Percentiles rank a stretch among this genome's conserved stretches.
phyloP scores from a whole-genome alignment of 2,797 vertebrate genomes.

The Lindbergichthys nudifrons region DNA sequence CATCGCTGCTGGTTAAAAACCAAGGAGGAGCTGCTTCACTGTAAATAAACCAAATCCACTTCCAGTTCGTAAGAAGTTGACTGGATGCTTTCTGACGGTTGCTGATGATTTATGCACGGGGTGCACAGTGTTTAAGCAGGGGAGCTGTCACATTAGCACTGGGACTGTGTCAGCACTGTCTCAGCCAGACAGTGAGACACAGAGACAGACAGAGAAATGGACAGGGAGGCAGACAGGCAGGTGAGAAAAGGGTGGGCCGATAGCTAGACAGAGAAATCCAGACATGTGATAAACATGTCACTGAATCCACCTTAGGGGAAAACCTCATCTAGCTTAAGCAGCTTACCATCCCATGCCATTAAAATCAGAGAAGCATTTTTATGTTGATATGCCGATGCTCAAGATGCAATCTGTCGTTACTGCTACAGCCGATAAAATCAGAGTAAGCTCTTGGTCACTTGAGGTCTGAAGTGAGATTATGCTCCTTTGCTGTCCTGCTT shows the following conservation, averaged over 20 bases:
- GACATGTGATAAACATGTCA: slow-evolving; percentile 10
- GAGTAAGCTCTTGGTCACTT: slow-evolving; percentile 18
- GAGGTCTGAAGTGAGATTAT: slow-evolving; percentile 50
- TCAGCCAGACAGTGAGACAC: slow-evolving; percentile 29
- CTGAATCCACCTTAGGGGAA: slow-evolving; percentile 1
- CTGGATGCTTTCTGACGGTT: slow-evolving; percentile 34
- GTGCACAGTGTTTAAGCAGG: slow-evolving; percentile 32
- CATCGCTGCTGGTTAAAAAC: slow-evolving; percentile 3
- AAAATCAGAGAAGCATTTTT: slow-evolving; percentile 30
- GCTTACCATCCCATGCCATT: slow-evolving; percentile 8
- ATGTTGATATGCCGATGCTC: slow-evolving; percentile 15
- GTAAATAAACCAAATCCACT: slow-evolving; percentile 10
- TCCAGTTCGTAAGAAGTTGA: slow-evolving; percentile 28
- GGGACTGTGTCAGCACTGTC: slow-evolving; percentile 45
- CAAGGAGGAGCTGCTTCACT: not conserved
- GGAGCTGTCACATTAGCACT: slow-evolving; percentile 54
- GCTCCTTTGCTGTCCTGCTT: slow-evolving; percentile 24
- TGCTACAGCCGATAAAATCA: slow-evolving; percentile 38
- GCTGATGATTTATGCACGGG: slow-evolving; percentile 68
- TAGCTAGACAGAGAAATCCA: not conserved
- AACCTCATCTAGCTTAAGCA: slow-evolving; percentile 10
- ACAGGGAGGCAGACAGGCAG: slow-evolving; percentile 19
- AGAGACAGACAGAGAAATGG: slow-evolving; percentile 24
- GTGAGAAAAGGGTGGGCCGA: slow-evolving; percentile 4
- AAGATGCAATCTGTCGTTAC: slow-evolving; percentile 9